Base-by-base conservation (phyloP, 2,797 vertebrate species). In the Myiotriccus ornatus region DNA sequence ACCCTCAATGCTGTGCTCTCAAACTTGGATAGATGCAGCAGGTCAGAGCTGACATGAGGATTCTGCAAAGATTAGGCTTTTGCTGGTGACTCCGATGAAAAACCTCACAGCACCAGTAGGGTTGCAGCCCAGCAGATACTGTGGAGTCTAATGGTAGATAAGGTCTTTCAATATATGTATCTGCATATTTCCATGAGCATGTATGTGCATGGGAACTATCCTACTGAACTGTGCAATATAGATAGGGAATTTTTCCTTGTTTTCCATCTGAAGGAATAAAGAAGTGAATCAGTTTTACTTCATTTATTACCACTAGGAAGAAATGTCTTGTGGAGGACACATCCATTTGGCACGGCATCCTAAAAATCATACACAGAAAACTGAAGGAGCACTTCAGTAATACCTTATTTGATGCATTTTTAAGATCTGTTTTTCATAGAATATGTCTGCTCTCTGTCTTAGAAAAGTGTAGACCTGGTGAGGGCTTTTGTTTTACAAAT, bases 1-100 rank as follows among this genome's bases (percentile, higher is more conserved):
- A 1, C 18, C 20, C 25, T 39, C 30, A 27, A 4, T 12, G 22
- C 34, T 56, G 34, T 5, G 0, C 27, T 80, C 24, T 44, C 73
- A 44, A 27, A 22, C 53, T 34, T 35, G 56, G 41, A 28, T 9
- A 56, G 43, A 30, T 2, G 2, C 22, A 34, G 5, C 28, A 68
- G 17, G 21, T 25, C 34, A 67, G 44, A 59, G 37, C 1, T 0
- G 1, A 2, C 27, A 35, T 1, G 0, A 6, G 27, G 22, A 5
- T 30, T 80, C 15, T 32, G 14, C 60, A 24, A 76, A 43, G n/a
- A 55, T 24, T 43, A 25, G 52, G 22, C 37, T 4, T 41, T 80
- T 67, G 9, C 16, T 19, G 57, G 25, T 52, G 49, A 49, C 19
- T 75, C 9, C 30, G 32, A 7, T 2, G 23, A 69, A 75, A 71